Percentiles rank a stretch among this genome's conserved stretches.
These are phyloP conservation scores for Dromiciops gliroides DNA, from an alignment of 2,113 vertebrate species.

Conservation along the genomic window DNA sequence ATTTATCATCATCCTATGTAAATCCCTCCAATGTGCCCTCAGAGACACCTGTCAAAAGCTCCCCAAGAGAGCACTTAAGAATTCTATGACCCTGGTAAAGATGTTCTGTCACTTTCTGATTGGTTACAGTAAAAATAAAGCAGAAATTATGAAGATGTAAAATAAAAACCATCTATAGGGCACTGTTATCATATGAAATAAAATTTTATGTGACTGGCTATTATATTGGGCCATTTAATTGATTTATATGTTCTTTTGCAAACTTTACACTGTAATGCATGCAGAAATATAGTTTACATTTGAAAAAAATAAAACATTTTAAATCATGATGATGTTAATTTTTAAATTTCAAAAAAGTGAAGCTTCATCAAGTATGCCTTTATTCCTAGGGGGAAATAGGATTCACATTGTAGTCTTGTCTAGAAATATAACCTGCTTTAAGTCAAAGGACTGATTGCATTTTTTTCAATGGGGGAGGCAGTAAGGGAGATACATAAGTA, in stretches of 20 bases:
- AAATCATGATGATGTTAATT: background rate
- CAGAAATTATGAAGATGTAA: background rate
- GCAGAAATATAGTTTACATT: background rate
- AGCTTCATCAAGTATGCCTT: background rate
- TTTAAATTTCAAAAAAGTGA: background rate
- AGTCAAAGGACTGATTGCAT: background rate
- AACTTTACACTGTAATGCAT: background rate
- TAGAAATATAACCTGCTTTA: background rate
- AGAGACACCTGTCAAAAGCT: background rate
- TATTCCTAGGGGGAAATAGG: background rate
- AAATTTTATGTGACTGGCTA: background rate
- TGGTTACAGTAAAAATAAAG: background rate
- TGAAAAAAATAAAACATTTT: background rate
- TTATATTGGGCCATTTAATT: background rate
- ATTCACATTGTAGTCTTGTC: background rate
- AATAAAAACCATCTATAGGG: background rate
- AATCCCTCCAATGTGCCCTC: background rate
- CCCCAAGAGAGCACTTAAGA: background rate
- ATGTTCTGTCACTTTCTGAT: background rate
- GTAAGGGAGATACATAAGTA: background rate
- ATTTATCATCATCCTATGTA: background rate
- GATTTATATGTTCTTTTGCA: background rate
- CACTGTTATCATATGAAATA: fast-evolving
- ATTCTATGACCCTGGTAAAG: background rate
- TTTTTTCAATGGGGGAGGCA: background rate